Conservation (phyloP, 2,888 invertebrate species). For the Campopleginae sp. region DNA sequence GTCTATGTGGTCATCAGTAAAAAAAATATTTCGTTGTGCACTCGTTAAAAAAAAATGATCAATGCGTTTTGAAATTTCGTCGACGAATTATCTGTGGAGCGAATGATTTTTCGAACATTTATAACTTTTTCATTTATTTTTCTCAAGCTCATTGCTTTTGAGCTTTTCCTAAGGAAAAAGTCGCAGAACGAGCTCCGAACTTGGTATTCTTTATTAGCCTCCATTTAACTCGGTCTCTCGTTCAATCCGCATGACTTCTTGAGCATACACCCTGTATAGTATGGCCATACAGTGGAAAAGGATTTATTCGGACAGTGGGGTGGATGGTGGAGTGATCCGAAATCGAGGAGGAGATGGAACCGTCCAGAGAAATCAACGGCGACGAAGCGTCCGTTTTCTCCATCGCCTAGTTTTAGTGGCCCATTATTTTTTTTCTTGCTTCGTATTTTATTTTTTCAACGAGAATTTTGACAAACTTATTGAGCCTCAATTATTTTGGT, state of each 20-base stretch:
- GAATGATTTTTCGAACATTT: background rate
- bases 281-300: slow-evolving; percentile 52
- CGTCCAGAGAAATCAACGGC: slow-evolving; percentile 65
- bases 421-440: background rate
- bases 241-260: background rate
- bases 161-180: background rate
- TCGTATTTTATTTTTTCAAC: background rate
- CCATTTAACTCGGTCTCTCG: background rate
- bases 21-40: background rate
- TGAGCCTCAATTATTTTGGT: slow-evolving; percentile 43
- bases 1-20: too few relatives aligned
- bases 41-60: background rate
- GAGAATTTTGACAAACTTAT: slow-evolving; percentile 45
- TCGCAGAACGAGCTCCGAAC: background rate
- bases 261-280: background rate
- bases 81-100: background rate
- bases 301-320: slow-evolving; percentile 60
- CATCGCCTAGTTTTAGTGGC: slow-evolving; percentile 1
- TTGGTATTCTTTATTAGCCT: background rate
- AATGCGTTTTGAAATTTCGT: background rate
- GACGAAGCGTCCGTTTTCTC: slow-evolving; percentile 47
- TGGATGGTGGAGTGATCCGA: slow-evolving; percentile 47
- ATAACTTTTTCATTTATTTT: background rate
- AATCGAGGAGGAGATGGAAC: slow-evolving; percentile 66
- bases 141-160: background rate